Base-by-base conservation (phyloP, 2,113 vertebrate species). In the Thunnus maccoyii region DNA sequence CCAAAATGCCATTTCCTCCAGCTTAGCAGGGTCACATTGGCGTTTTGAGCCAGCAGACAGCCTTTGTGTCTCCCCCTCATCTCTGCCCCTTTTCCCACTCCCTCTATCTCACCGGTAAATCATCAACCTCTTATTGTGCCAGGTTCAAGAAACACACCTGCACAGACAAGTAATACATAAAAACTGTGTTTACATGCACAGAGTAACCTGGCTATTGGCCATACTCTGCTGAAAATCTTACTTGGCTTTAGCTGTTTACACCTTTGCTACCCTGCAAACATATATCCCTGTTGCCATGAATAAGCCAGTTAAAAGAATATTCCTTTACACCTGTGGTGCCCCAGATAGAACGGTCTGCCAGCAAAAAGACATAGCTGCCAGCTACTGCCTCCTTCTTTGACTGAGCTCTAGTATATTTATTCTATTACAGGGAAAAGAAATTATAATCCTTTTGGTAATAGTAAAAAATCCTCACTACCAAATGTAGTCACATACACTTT, bases 291-390 rank as follows among this genome's bases (percentile, higher is more conserved):
- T 85, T 83, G 27, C 87, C 72, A 85, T 85, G 82, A 86, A 87
- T 89, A 89, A 86, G 81, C 81, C 76, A 64, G 81, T 83, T 81
- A 80, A 85, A 85, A 86, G 82, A 86, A 86, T 72, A 88, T 86
- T 85, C 72, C 70, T 78, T 81, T 79, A 72, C 86, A 90, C 87
- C 83, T 83, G 72, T 65, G 78, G 41, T 85, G 84, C 82, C 84
- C 83, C 77, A 87, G 85, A 88, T 86, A 86, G 60, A 82, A 48
- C 47, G 54, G 74, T 84, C 80, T 89, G 83, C 82, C 72, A 82
- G 83, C 62, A 73, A 75, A 72, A 84, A 73, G 56, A 89, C 11
- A 32, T 62, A 67, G 82, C 82, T 72, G 60, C 77, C 71, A 90
- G 84, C 84, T 48, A 72, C 68, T 62, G 56, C 66, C 58, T 85